Conservation (phyloP, 1,140 invertebrate genomes). For the Drosophila nigromelanica region DNA sequence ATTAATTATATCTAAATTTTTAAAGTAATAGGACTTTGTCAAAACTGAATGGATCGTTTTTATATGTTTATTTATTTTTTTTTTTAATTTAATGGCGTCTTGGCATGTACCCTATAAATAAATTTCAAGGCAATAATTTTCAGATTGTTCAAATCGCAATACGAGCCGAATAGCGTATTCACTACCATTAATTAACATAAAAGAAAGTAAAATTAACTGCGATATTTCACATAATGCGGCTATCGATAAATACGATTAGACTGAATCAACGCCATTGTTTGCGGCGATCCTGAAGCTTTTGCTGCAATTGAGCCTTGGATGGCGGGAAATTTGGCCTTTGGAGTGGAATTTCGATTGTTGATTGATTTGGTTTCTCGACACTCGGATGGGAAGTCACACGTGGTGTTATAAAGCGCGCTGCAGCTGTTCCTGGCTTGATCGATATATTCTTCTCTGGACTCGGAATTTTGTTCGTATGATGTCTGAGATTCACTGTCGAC, state of each 20-base stretch:
- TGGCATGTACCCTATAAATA: background rate
- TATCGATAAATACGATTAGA: background rate
- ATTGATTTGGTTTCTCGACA: background rate
- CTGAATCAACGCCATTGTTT: slow-evolving; percentile 34
- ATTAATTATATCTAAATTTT: too few species aligned
- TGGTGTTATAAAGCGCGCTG: background rate
- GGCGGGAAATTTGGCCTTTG: background rate
- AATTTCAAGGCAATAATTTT: background rate
- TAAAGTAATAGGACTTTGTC: too few species aligned
- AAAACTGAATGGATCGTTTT: too few species aligned
- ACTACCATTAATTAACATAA: too few species aligned
- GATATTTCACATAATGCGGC: too few species aligned
- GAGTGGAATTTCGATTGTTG: background rate
- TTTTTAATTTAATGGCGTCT: background rate
- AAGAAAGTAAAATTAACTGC: background rate
- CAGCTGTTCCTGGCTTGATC: background rate
- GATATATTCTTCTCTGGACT: background rate
- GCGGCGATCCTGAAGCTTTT: slow-evolving; percentile 15
- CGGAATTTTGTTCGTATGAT: background rate
- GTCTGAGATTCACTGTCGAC: background rate
- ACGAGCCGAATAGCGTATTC: background rate
- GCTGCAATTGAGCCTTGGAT: slow-evolving; percentile 21
- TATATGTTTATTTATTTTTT: too few species aligned
- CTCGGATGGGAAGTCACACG: background rate
- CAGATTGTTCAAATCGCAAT: background rate